Base-by-base conservation (phyloP, 1,140 invertebrate species). In the Anadara kagoshimensis region DNA sequence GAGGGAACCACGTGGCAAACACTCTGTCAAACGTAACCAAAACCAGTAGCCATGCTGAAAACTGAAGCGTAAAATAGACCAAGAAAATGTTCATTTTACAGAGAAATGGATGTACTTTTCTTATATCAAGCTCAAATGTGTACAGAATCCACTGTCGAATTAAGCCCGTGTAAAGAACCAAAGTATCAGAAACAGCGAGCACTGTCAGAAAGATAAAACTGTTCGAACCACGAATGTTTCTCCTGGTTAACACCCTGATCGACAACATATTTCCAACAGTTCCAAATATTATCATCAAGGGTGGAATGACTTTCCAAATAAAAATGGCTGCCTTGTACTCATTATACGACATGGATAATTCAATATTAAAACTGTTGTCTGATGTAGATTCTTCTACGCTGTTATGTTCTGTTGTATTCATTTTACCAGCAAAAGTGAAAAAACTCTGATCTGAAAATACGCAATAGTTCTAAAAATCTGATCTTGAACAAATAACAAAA, bases 1-100 rank as follows among this genome's bases (percentile, higher is more conserved):
- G 72, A 0, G 84, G 84, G 36, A 68, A 66, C 72, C 68, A 83
- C 0, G 83, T 79, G 0, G 76, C 77, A 5, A 78, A 44, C 20
- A 83, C 64, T 8, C 84, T 59, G 41, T 84, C 84, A 11, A 76
- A 69, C 0, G 82, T 83, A 16, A 85, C 79, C 7, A 78, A 67
- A 18, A 81, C 81, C 10, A 84, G 67, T 12, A 81, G 74, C 84
- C 84, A 85, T 4, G 71, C 74, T 12, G 81, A 81, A 24, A 73
- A 72, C 44, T 85, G 73, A 7, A 82, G 57, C 7, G 74, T 67
- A 18, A 71, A 53, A 36, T 83, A 85, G 1, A 80, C 59, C 14
- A 78, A 41, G 72, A 63, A 81, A 0, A 53, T 59, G 68, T 84
- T 73, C 0, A 82, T 43, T 68, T 79, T 75, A 61, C 82, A 84